Base-by-base conservation (phyloP, 2,888 invertebrate genomes). In the Petrophora chlorosata region DNA sequence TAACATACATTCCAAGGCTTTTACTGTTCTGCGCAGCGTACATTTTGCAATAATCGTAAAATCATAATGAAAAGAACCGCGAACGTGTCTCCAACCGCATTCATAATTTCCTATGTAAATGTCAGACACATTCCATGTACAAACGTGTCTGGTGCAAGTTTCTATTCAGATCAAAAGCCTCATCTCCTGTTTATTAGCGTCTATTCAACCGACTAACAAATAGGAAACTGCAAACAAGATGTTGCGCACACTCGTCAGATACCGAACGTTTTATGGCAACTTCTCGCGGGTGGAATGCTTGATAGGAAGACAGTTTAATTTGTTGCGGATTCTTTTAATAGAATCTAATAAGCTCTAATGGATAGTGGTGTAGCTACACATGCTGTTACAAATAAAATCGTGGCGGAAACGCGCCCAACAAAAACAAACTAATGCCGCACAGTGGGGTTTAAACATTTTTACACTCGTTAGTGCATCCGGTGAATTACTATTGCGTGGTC, bases 381-480 rank as follows among this genome's bases (percentile, higher is more conserved):
- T 65, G 61, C 60, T 65, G 58, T 67, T 73, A 69, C 70, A 66
- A 61, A 71, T 71, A 72, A 67, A 79, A 68, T 67, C 70, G 74
- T 76, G 76, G 76, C 80, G 83, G 83, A 85, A 85, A 79, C 67
- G 59, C 67, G 65, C 62, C 61, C 66, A 76, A 81, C 74, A 86
- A 87, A 85, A 87, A 85, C 79, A 74, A 79, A 79, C 73, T 67
- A 77, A 77, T 72, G 73, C 73, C 67, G 73, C 77, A 71, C 59
- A 63, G 72, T 65, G 65, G 70, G 73, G 66, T 73, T 80, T 75
- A 82, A 87, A 87, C 85, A 84, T 71, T 56, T 68, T 71, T 80
- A 79, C 78, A 86, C 85, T 90, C 89, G 85, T 89, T 89, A 89
- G 88, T 77, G 84, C 88, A 86, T 90, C 88, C 89, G 88, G 85